A percentile compares a stretch with the other conserved stretches of the same genome.
phyloP scores from a whole-genome alignment of 2,888 invertebrate species.

The Leucophora obtusa region DNA sequence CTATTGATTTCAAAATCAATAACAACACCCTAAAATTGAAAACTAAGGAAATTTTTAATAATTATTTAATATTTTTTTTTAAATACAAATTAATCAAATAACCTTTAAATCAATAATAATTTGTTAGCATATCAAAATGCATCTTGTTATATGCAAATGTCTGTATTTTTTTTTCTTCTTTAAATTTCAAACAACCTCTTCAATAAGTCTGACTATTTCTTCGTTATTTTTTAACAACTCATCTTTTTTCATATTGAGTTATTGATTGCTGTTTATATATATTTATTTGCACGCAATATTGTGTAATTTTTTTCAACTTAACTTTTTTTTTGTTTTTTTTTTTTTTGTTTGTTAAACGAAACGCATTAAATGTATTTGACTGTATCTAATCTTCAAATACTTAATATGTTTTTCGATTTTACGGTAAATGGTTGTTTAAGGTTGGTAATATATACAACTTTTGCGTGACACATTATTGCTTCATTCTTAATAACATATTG shows the following conservation, averaged over 20 bases:
- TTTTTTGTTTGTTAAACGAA: neutral
- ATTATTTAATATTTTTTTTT: neutral
- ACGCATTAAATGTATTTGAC: constrained; percentile 9
- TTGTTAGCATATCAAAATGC: neutral
- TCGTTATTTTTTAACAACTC: neutral
- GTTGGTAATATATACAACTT: constrained; percentile 45
- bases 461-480: constrained; percentile 57
- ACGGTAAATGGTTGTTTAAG: constrained; percentile 37
- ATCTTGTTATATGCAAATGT: constrained; percentile 11
- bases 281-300: constrained; percentile 61
- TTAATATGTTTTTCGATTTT: constrained; percentile 7
- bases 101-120: constrained; percentile 20
- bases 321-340: neutral
- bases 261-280: constrained; percentile 45
- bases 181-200: neutral
- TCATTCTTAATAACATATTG: constrained; percentile 34
- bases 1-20: constrained; percentile 44
- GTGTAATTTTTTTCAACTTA: constrained; percentile 32
- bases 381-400: constrained; percentile 2
- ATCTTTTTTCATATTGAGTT: constrained; percentile 21
- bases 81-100: neutral
- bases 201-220: neutral
- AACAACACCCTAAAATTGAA: neutral
- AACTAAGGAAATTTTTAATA: neutral
- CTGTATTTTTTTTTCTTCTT: neutral